Conservation (phyloP, 1,140 invertebrate genomes). For the Formica exsecta region DNA sequence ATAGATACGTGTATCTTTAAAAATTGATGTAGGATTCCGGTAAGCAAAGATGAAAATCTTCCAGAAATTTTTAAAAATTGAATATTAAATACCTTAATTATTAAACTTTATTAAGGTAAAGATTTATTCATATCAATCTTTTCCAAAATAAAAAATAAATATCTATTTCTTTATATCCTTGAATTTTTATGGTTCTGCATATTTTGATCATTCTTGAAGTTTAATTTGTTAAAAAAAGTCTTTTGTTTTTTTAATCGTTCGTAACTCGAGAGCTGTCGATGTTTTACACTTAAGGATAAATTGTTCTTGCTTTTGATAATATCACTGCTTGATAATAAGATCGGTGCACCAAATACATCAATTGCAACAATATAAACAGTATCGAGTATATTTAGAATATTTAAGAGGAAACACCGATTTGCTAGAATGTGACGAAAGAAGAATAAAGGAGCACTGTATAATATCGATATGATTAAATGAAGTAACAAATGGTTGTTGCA, state of each 20-base stretch:
- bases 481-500: constrained; percentile 42
- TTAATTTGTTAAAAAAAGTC: not conserved
- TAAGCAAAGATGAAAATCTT: not conserved
- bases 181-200: not conserved
- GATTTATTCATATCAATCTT: not conserved
- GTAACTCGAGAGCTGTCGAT: not conserved
- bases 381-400: not conserved
- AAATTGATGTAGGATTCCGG: not conserved
- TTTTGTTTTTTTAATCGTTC: not conserved
- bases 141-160: not conserved
- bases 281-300: not conserved
- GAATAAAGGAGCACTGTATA: not conserved
- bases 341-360: too few species aligned
- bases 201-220: not conserved
- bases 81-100: not conserved
- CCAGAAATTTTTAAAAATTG: not conserved
- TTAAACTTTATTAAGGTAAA: not conserved
- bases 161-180: too few species aligned
- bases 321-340: not conserved
- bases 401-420: not conserved
- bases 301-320: not conserved
- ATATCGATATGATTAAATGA: constrained; percentile 42
- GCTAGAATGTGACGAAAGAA: not conserved
- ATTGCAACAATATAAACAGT: not conserved
- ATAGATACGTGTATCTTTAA: not conserved